Base-by-base conservation (phyloP, 2,888 invertebrate genomes). In the Calameuta idolon region DNA sequence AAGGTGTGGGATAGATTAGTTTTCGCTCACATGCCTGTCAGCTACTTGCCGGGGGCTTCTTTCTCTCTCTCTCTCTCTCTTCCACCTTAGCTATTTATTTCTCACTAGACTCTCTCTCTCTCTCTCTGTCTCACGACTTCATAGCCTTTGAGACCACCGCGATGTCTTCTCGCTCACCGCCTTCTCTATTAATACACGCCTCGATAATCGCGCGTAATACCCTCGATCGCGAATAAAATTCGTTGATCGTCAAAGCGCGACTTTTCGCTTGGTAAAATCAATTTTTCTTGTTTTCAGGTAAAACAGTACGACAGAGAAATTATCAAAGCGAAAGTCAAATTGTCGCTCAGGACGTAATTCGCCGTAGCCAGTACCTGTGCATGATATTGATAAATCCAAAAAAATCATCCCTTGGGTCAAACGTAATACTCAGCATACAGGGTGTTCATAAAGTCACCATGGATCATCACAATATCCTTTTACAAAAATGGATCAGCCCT, bases 1-100 rank as follows among this genome's bases (percentile, higher is more conserved):
- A 79, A 89, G 87, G 87, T 86, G 88, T 86, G 87, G 88, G 84
- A 88, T 87, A 87, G 87, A 89, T 89, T 89, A 88, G 86, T 87
- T 87, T 83, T 84, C 85, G 84, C 82, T 86, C 84, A 81, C 87
- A 83, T 83, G 81, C 81, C 85, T 85, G 87, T 87, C 88, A 87
- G 89, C 86, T 87, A 88, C 85, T 88, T 85, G 87, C 87, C 88
- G 80, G 84, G 81, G 86, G 85, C 83, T 77, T 15, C 75, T 78
- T 78, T 79, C 69, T 69, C 76, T 74, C 35, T 34, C 76, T 74
- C 35, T 34, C 12, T 74, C 23, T 23, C 74, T 31, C 74, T 30
- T 23, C 73, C 15, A 55, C 69, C 34, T 15, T 9, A 55, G 23
- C 40, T 55, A 73, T 31, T 69, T 73, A 68, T 73, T 76, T 37